Evolutionary conservation across 2,888 invertebrate species (phyloP).

Genomic region (Heteromyza rotundicornis): DNA sequence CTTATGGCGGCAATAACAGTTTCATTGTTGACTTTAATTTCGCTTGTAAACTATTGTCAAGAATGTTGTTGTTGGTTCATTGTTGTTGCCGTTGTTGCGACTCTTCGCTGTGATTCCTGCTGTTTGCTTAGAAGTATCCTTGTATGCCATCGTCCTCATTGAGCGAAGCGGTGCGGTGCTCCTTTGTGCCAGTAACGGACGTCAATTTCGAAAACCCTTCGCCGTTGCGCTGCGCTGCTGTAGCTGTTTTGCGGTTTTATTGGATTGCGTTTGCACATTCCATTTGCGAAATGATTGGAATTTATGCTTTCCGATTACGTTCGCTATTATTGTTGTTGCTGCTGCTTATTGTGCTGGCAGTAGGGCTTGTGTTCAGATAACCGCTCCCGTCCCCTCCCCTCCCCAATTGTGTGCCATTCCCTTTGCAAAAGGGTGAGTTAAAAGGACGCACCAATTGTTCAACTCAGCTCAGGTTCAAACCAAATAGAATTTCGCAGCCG

Average conservation of each 20-base stretch:
- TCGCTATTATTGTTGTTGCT: slow-evolving; percentile 3
- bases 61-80: slow-evolving; percentile 15
- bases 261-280: slow-evolving; percentile 53
- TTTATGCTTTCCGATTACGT: slow-evolving; percentile 52
- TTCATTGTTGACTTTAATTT: slow-evolving; percentile 7
- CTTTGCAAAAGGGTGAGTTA: no score
- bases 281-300: slow-evolving; percentile 56
- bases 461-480: no score
- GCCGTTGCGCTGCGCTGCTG: slow-evolving; percentile 6
- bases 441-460: no score
- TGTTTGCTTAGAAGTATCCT: slow-evolving; percentile 7
- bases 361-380: not conserved
- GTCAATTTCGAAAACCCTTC: slow-evolving; percentile 3
- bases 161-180: slow-evolving; percentile 8
- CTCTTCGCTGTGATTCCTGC: not conserved
- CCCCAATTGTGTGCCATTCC: not conserved
- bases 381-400: not conserved
- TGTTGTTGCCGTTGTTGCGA: slow-evolving; percentile 27
- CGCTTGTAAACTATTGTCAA: slow-evolving; percentile 2
- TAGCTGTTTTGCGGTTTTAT: slow-evolving; percentile 47
- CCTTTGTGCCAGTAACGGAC: slow-evolving; percentile 8
- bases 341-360: not conserved
- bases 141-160: slow-evolving; percentile 18
- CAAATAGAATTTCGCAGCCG: no score
- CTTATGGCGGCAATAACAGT: slow-evolving; percentile 3